Evolutionary conservation across 2,113 vertebrate genomes (phyloP), one percentile per base, ranked within the genome.

Genomic region (Crocuta crocuta): DNA sequence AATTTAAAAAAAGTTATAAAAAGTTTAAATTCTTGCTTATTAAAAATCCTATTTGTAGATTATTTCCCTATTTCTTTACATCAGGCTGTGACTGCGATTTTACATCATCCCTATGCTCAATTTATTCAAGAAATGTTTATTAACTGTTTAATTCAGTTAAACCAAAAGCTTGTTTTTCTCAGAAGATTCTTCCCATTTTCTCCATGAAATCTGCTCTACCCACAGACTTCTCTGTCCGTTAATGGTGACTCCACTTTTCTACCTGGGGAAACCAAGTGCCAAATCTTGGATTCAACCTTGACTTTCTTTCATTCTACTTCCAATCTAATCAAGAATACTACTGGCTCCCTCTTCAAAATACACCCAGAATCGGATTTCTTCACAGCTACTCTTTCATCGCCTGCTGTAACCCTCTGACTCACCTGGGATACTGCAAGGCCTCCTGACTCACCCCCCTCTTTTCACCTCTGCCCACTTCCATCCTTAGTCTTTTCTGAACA

Each of bases 111-210:
- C 31, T 48, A 45, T 15, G 48, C 10, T 96, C 35, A 89, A 35
- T 39, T 92, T 87, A 87, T 55, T 79, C 11, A 96, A 23, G 23
- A 74, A 93, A 89, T 76, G 35, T 88, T 88, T 89, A 68, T 10
- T 61, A 39, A 39, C 39, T 39, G 39, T 39, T 39, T 39, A 39
- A 23, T n/a, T 31, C 53, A 39, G 35, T 45, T 39, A 86, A 45
- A 35, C 19, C 39, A 63, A 89, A 71, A 45, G 12, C 45, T 74
- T 10, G 16, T 28, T 63, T 63, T 15, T 7, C 5, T 45, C 28
- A 89, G 50, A 70, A 0, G 58, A 26, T 33, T 71, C 21, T 90
- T 81, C 21, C 23, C 45, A 80, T 91, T 58, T 86, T 86, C 53
- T 35, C 28, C 55, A 91, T 4, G n/a, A 68, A 81, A 80, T 10